phyloP scores from a whole-genome alignment of 37 sponge, comb jelly and placozoan genomes.

The Petrosia ficiformis region DNA sequence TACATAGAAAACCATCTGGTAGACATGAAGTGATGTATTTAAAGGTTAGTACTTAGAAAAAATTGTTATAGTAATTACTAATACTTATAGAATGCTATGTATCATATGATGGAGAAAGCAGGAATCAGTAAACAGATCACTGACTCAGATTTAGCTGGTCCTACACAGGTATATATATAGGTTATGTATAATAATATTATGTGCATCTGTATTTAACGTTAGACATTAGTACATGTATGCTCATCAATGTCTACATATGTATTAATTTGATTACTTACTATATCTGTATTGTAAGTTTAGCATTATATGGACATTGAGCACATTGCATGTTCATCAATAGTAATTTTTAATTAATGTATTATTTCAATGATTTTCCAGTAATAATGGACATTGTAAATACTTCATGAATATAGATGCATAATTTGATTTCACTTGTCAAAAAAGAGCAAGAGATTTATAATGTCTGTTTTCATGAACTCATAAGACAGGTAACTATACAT shows the following conservation, averaged over 20 bases:
- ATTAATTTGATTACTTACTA: no score
- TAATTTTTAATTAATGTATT: neutral
- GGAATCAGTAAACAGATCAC: constrained; percentile 36
- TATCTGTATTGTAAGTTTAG: no score
- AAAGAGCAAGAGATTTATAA: constrained; percentile 97
- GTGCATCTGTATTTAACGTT: no score
- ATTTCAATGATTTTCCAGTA: no score
- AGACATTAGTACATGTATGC: no score
- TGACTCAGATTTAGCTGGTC: constrained; percentile 39
- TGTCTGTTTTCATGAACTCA: constrained; percentile 95
- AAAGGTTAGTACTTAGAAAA: constrained; percentile 38
- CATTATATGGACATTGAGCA: no score
- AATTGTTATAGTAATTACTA: neutral
- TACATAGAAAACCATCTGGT: constrained; percentile 68
- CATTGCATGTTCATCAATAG: neutral
- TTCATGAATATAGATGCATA: constrained; percentile 87
- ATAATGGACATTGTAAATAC: no score
- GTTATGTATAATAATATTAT: no score
- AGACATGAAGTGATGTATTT: constrained; percentile 79
- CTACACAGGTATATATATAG: constrained; percentile 57
- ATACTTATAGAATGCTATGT: constrained; percentile 61
- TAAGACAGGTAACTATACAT: constrained; percentile 95
- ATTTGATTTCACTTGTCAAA: constrained; percentile 77
- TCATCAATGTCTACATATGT: neutral
- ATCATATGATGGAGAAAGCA: constrained; percentile 72